phyloP scores from a whole-genome alignment of 2,113 vertebrate genomes.

The Merops nubicus region DNA sequence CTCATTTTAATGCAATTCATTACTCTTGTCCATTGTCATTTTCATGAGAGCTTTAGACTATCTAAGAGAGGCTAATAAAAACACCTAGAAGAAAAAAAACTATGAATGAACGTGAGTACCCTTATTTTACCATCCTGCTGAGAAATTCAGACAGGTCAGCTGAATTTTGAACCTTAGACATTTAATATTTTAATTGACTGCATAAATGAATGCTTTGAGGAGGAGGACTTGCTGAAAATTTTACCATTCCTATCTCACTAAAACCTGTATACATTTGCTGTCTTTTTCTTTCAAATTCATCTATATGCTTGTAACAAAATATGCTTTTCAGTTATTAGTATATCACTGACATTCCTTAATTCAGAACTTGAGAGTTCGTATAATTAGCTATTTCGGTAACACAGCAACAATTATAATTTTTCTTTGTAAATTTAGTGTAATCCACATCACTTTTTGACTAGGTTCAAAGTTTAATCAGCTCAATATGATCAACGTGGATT shows the following conservation, averaged over 20 bases:
- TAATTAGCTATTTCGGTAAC: neutral
- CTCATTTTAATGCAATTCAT: neutral
- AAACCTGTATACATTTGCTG: neutral
- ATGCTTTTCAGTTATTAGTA: neutral
- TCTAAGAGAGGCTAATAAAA: neutral
- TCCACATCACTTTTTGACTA: neutral
- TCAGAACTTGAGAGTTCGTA: neutral
- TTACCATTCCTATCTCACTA: neutral
- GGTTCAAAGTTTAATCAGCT: neutral
- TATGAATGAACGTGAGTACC: neutral
- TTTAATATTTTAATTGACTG: neutral
- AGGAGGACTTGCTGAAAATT: neutral
- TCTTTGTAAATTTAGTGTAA: neutral
- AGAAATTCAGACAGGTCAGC: neutral
- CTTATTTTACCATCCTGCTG: neutral
- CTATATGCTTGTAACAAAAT: neutral
- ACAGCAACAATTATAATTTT: neutral
- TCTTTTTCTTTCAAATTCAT: neutral
- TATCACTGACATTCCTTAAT: neutral
- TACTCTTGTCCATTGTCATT: neutral
- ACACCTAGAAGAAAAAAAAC: neutral
- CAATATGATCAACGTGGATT: conserved; percentile 9
- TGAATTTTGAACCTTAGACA: neutral
- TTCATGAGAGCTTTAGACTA: neutral
- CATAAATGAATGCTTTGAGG: neutral